Percentiles rank a stretch among this genome's conserved stretches.
phyloP scores from a whole-genome alignment of 2,888 invertebrate genomes.

The Acronicta alni region DNA sequence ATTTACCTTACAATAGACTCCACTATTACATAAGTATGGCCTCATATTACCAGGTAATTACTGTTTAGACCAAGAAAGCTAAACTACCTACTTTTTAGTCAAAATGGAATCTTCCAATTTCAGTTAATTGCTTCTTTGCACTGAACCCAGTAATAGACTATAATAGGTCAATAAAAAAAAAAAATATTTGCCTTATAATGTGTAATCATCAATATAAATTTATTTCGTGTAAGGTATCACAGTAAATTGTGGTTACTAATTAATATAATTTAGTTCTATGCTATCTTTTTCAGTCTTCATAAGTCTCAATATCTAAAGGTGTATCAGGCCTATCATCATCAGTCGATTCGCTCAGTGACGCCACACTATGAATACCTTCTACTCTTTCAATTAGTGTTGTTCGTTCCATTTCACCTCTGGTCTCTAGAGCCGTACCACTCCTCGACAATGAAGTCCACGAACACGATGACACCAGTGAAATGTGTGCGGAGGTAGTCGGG shows the following conservation, averaged over 20 bases:
- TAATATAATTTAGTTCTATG: conserved; percentile 1
- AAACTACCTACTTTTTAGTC: too few species aligned
- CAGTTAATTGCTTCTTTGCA: too few species aligned
- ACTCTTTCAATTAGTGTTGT: conserved; percentile 16
- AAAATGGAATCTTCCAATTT: too few species aligned
- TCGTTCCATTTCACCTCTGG: conserved; percentile 4
- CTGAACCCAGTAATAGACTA: too few species aligned
- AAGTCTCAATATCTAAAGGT: conserved; percentile 77
- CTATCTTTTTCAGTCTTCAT: conserved; percentile 56
- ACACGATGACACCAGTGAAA: conserved; percentile 27
- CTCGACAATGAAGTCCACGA: conserved; percentile 34
- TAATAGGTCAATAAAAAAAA: not conserved
- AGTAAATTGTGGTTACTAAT: conserved; percentile 28
- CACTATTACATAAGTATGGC: too few species aligned
- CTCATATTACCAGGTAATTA: too few species aligned
- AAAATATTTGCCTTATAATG: not conserved
- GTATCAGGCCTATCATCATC: conserved; percentile 67
- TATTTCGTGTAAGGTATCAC: conserved; percentile 42
- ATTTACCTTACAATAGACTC: too few species aligned
- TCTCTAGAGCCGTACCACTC: conserved; percentile 10
- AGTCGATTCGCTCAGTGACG: conserved; percentile 43
- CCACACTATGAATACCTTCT: conserved; percentile 12
- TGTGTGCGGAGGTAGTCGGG: conserved; percentile 62
- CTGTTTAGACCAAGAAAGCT: too few species aligned
- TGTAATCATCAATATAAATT: conserved; percentile 6